Evolutionary conservation across 2,797 vertebrate genomes (phyloP).

Genomic region (Lagocephalus sceleratus): DNA sequence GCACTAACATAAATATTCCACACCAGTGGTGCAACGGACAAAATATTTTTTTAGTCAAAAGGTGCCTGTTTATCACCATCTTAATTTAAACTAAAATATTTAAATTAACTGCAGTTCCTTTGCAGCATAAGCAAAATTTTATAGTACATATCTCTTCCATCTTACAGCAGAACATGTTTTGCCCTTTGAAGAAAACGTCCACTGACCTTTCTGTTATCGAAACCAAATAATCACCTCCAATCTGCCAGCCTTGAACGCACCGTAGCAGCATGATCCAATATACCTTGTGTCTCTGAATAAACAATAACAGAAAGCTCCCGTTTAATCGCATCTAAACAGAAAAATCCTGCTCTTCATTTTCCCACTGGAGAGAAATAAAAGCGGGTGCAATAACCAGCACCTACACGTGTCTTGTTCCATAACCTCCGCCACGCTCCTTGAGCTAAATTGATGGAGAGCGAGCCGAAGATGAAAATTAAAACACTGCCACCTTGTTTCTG

Average conservation of each 20-base stretch:
- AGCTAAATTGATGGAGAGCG: conserved; percentile 64
- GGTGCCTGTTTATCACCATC: no score
- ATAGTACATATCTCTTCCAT: not conserved
- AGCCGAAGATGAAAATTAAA: conserved; percentile 68
- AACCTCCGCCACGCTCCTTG: conserved; percentile 50
- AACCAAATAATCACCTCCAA: conserved; percentile 31
- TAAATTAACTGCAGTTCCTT: no score
- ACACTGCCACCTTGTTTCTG: conserved; percentile 84
- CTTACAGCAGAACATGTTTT: not conserved
- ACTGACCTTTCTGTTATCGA: conserved; percentile 24
- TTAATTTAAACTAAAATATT: no score
- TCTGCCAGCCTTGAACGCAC: conserved; percentile 20
- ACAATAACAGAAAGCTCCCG: conserved; percentile 59
- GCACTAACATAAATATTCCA: not conserved
- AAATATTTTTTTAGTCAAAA: no score
- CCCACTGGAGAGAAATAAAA: conserved; percentile 65
- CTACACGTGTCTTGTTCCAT: conserved; percentile 71
- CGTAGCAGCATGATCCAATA: conserved; percentile 59
- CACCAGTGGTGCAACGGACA: no score
- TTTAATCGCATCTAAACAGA: conserved; percentile 65
- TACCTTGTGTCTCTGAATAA: conserved; percentile 53
- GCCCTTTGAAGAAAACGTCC: conserved; percentile 7
- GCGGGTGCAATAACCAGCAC: conserved; percentile 70
- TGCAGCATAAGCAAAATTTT: no score
- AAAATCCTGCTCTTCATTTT: conserved; percentile 56